A percentile compares a stretch with the other conserved stretches of the same genome.
Conservation (phyloP, 2,113 vertebrate genomes). For the Dromaius novaehollandiae region DNA sequence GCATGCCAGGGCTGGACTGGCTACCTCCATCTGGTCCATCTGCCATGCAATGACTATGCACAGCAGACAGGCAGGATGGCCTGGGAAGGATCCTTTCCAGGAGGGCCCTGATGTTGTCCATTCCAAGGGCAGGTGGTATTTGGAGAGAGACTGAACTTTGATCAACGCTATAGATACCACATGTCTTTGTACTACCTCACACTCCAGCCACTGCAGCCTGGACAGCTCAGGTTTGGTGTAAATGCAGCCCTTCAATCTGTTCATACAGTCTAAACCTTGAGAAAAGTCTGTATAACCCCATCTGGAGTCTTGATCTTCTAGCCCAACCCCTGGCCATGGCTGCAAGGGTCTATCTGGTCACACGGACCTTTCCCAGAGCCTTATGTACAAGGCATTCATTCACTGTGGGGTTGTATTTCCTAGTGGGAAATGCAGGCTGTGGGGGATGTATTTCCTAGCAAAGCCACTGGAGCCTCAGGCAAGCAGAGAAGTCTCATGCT, state of each 20-base stretch:
- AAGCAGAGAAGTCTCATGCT: background rate
- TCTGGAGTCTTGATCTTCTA: background rate
- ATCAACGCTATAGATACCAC: background rate
- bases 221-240: background rate
- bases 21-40: background rate
- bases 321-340: fast-evolving
- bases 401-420: background rate
- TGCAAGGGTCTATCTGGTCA: background rate
- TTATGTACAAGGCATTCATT: background rate
- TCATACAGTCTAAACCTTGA: background rate
- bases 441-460: background rate
- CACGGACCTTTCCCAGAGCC: background rate
- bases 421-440: background rate
- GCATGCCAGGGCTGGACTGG: background rate
- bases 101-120: background rate
- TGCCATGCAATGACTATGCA: background rate
- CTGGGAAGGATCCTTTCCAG: background rate
- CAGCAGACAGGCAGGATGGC: background rate
- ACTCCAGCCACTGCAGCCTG: background rate
- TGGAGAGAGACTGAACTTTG: background rate
- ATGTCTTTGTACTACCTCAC: background rate
- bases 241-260: background rate
- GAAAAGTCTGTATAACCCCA: background rate
- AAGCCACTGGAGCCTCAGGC: background rate
- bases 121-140: background rate